These are phyloP conservation scores for Melanchra persicariae DNA, from an alignment of 2,888 invertebrate species.

Conservation along the genomic window DNA sequence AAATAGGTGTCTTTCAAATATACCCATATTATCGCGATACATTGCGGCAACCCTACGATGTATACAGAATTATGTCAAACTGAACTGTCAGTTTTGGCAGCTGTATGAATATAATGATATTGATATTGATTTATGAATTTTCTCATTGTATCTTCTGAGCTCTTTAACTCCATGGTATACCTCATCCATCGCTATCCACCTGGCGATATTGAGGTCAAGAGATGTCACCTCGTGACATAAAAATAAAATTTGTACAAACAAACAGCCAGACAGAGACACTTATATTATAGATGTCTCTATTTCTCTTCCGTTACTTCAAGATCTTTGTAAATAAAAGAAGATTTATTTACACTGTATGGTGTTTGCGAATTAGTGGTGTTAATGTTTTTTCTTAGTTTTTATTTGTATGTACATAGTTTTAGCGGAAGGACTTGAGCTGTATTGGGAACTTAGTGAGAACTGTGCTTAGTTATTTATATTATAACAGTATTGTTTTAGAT, in stretches of 20 bases:
- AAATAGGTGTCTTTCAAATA: conserved; percentile 87
- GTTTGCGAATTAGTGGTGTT: conserved; percentile 48
- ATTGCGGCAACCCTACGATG: conserved; percentile 72
- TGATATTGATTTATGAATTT: too few relatives aligned
- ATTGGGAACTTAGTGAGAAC: background rate
- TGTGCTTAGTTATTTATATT: conserved; percentile 27
- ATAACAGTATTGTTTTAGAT: conserved; percentile 33
- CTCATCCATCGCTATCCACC: background rate
- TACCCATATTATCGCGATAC: conserved; percentile 81
- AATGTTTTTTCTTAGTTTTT: conserved; percentile 45
- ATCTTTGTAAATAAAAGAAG: conserved; percentile 40
- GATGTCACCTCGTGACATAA: background rate
- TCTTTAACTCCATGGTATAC: too few relatives aligned
- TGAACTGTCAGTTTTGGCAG: conserved; percentile 61
- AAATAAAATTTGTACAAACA: background rate
- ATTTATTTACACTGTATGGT: conserved; percentile 25
- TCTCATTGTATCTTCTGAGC: background rate
- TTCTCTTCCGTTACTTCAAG: conserved; percentile 39
- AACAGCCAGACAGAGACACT: background rate
- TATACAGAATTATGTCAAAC: conserved; percentile 70
- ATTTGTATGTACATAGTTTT: conserved; percentile 19
- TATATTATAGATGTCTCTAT: background rate
- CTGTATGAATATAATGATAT: conserved; percentile 53
- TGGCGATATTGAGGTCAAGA: background rate
- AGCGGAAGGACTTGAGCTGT: conserved; percentile 35